Percentiles rank a stretch among this genome's conserved stretches.
These are phyloP conservation scores for Mellilla xanthometata DNA, from an alignment of 2,888 invertebrate genomes.

Conservation along the genomic window DNA sequence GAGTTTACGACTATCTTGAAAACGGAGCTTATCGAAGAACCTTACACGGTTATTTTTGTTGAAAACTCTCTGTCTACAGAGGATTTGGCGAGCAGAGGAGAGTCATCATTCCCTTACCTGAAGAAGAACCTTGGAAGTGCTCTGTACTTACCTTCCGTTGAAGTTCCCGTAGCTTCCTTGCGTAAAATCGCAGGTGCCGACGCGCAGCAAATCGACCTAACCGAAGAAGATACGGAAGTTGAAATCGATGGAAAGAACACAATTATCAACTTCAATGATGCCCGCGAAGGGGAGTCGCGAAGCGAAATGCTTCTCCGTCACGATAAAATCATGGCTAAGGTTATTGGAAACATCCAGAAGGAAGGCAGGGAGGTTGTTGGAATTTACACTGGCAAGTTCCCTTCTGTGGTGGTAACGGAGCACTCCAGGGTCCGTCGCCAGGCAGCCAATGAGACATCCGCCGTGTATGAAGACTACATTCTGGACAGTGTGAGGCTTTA, in stretches of 20 bases:
- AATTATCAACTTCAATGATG: slow-evolving; percentile 83
- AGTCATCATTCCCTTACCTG: slow-evolving; percentile 63
- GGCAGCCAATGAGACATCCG: slow-evolving; percentile 8
- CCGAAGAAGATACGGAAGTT: slow-evolving; percentile 61
- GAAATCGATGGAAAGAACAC: slow-evolving; percentile 72
- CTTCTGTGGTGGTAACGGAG: slow-evolving; percentile 69
- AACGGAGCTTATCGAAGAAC: slow-evolving; percentile 56
- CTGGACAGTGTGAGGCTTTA: slow-evolving; percentile 52
- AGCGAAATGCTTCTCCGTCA: slow-evolving; percentile 82
- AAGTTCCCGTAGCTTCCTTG: slow-evolving; percentile 81
- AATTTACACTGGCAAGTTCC: slow-evolving; percentile 81
- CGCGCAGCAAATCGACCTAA: slow-evolving; percentile 58
- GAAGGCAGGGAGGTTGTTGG: slow-evolving; percentile 74
- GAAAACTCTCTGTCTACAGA: slow-evolving; percentile 82
- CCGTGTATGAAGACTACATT: slow-evolving; percentile 26
- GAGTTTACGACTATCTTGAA: slow-evolving; percentile 63
- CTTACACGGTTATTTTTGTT: slow-evolving; percentile 75
- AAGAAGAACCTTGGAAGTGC: slow-evolving; percentile 51
- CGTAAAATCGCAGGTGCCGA: slow-evolving; percentile 71
- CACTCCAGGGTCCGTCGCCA: slow-evolving; percentile 59
- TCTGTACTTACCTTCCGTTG: slow-evolving; percentile 84
- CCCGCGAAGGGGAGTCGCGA: slow-evolving; percentile 78
- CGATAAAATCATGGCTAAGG: slow-evolving; percentile 81
- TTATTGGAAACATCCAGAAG: slow-evolving; percentile 71
- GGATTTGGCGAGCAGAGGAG: slow-evolving; percentile 78